Percentiles rank a stretch among this genome's conserved stretches.
phyloP scores from a whole-genome alignment of 2,113 vertebrate species.

The Balaenoptera acutorostrata region DNA sequence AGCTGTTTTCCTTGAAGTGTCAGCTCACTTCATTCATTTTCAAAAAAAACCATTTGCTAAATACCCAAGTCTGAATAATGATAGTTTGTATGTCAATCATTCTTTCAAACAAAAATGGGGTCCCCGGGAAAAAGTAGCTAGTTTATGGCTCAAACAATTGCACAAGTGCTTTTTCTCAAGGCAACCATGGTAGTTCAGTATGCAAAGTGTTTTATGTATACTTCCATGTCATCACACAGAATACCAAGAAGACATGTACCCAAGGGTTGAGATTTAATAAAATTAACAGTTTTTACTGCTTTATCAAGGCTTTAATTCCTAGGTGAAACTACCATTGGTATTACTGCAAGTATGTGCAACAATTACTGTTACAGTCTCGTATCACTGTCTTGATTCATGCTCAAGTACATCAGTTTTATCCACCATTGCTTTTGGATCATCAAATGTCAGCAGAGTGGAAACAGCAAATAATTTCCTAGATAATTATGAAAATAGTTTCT shows the following conservation, averaged over 20 bases:
- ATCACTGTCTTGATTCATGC: background rate
- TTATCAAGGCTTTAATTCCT: background rate
- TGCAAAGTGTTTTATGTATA: background rate
- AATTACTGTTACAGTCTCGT: background rate
- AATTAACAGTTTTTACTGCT: background rate
- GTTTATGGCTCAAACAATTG: background rate
- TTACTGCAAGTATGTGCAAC: background rate
- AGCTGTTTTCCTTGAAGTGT: background rate
- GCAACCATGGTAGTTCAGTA: background rate
- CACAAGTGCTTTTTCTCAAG: background rate
- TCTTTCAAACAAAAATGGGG: background rate
- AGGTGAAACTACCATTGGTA: background rate
- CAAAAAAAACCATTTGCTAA: background rate
- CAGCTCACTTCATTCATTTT: background rate
- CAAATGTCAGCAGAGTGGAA: background rate
- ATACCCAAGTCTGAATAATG: background rate
- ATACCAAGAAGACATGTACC: background rate
- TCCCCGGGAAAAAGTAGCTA: background rate
- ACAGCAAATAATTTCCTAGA: background rate
- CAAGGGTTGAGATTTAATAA: background rate
- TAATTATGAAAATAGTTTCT: background rate
- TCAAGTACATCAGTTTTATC: background rate
- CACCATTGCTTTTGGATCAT: background rate
- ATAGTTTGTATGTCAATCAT: background rate
- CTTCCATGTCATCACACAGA: background rate